Conservation (phyloP, 2,888 invertebrate species). For the Julus scanicus region DNA sequence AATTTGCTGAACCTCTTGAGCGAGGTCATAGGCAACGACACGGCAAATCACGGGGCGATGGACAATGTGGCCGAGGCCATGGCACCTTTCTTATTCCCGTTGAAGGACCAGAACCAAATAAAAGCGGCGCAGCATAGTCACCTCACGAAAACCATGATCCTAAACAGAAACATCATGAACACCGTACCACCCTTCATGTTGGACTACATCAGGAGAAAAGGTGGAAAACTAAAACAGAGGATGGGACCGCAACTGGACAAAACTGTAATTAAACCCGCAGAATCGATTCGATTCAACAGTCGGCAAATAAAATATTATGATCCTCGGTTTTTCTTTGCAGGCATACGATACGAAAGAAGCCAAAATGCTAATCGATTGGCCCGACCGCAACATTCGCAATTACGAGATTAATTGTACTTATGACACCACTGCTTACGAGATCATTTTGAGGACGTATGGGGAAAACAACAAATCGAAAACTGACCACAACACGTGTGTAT, state of each 20-base stretch:
- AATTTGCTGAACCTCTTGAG: neutral
- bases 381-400: neutral
- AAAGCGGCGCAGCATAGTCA: neutral
- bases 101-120: neutral
- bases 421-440: neutral
- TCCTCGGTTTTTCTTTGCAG: neutral
- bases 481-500: neutral
- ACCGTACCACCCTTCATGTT: neutral
- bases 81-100: neutral
- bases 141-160: neutral
- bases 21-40: neutral
- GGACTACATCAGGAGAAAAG: neutral
- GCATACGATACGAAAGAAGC: neutral
- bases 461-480: neutral
- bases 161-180: conserved; percentile 20
- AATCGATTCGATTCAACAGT: neutral
- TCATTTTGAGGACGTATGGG: neutral
- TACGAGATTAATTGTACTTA: neutral
- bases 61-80: neutral
- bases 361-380: neutral
- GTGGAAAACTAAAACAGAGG: too few relatives aligned
- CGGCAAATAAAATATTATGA: too few relatives aligned
- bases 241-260: too few relatives aligned
- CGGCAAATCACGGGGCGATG: neutral
- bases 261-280: too few relatives aligned